phyloP scores from a whole-genome alignment of 2,113 vertebrate genomes.

The Dicrurus megarhynchus region DNA sequence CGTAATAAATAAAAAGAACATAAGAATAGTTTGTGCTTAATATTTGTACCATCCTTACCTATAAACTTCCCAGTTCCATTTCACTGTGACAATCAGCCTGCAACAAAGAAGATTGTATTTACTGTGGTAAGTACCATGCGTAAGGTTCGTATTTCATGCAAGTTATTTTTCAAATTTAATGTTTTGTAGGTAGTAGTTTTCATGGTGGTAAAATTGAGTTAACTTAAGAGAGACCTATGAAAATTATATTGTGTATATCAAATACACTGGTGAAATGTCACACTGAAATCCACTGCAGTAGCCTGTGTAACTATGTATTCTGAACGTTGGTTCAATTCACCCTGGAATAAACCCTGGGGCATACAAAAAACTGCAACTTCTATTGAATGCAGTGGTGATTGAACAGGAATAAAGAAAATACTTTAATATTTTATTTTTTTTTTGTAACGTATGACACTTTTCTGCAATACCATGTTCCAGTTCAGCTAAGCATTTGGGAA shows the following conservation, averaged over 20 bases:
- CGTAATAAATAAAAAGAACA: not conserved
- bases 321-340: not conserved
- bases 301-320: not conserved
- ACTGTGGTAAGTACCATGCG: not conserved
- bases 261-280: not conserved
- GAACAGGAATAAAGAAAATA: not conserved
- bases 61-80: not conserved
- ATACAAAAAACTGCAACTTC: not conserved
- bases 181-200: slow-evolving; percentile 39
- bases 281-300: not conserved
- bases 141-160: slow-evolving; percentile 31
- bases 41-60: not conserved
- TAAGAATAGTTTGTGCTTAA: not conserved
- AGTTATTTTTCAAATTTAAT: slow-evolving; percentile 35
- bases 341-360: not conserved
- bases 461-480: not conserved
- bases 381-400: not conserved
- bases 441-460: not conserved
- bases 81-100: slow-evolving; percentile 10
- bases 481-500: not conserved
- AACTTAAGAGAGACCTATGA: slow-evolving; percentile 37
- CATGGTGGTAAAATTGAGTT: slow-evolving; percentile 9
- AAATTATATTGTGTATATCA: slow-evolving; percentile 31
- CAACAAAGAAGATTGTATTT: slow-evolving; percentile 33
- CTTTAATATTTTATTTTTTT: not conserved